Evolutionary conservation across 2,797 vertebrate species (phyloP).

Genomic region (Telmatherina bonti): DNA sequence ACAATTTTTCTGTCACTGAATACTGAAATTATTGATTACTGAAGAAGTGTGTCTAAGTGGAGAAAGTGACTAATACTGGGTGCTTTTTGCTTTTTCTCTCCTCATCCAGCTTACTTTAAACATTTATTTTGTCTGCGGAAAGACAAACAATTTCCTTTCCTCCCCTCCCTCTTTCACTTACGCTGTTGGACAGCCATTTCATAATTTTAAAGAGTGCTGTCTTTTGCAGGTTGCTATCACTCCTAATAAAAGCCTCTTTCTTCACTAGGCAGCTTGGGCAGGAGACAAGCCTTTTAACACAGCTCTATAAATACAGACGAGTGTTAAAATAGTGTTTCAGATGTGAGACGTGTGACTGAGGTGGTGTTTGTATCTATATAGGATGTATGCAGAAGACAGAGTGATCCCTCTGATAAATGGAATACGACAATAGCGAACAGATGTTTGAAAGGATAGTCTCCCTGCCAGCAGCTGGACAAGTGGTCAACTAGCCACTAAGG

Average conservation of each 20-base stretch:
- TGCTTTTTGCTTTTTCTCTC: constrained; percentile 29
- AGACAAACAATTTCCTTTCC: constrained; percentile 45
- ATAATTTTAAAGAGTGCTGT: constrained; percentile 55
- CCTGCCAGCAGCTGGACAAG: constrained; percentile 56
- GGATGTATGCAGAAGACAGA: constrained; percentile 49
- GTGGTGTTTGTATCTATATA: constrained; percentile 54
- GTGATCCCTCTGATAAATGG: constrained; percentile 53
- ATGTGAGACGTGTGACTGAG: constrained; percentile 62
- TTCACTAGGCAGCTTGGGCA: constrained; percentile 55
- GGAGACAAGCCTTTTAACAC: constrained; percentile 75
- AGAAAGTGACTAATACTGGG: constrained; percentile 24
- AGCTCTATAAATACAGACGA: constrained; percentile 73
- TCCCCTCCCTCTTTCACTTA: constrained; percentile 40
- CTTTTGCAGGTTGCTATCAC: constrained; percentile 49
- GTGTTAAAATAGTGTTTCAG: constrained; percentile 77
- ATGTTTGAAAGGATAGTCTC: constrained; percentile 48
- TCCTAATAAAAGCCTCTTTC: constrained; percentile 59
- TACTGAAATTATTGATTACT: constrained; percentile 42
- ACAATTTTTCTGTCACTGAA: constrained; percentile 34
- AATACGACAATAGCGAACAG: constrained; percentile 49
- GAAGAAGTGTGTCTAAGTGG: constrained; percentile 20
- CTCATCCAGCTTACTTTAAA: constrained; percentile 39
- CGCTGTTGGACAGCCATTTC: constrained; percentile 42
- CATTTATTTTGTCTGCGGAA: constrained; percentile 42
- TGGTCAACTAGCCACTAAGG: constrained; percentile 33